Conservation (phyloP, 2,113 vertebrate species). For the Notarius lentiginosus region DNA sequence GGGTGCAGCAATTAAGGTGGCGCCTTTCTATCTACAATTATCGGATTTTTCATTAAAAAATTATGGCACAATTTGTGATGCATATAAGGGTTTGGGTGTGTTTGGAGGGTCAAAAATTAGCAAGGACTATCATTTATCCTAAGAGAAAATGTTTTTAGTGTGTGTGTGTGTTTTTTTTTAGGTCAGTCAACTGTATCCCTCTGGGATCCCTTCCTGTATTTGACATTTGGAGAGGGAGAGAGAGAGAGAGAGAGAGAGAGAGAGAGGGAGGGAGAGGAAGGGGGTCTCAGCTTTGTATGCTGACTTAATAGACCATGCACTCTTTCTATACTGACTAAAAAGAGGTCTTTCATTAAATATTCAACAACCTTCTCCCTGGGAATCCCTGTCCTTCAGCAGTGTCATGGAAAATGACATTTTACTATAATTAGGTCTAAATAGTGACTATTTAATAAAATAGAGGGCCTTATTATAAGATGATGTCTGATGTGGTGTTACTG, state of each 20-base stretch:
- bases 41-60: neutral
- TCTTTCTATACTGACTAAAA: neutral
- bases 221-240: slow-evolving; percentile 48
- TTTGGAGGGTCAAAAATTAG: neutral
- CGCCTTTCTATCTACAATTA: neutral
- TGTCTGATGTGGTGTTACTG: neutral
- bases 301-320: slow-evolving; percentile 1
- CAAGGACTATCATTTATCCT: neutral
- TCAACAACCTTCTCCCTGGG: slow-evolving; percentile 24
- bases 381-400: slow-evolving; percentile 11
- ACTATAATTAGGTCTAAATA: slow-evolving; percentile 35
- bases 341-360: slow-evolving; percentile 51
- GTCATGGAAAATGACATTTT: slow-evolving; percentile 13
- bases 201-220: slow-evolving; percentile 25
- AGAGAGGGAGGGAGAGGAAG: neutral
- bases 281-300: slow-evolving; percentile 7
- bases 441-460: slow-evolving; percentile 32
- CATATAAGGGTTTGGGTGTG: neutral
- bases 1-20: neutral
- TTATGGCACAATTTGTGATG: neutral
- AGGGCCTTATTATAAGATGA: slow-evolving; percentile 2
- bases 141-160: neutral
- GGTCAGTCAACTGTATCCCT: slow-evolving; percentile 10
- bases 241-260: neutral
- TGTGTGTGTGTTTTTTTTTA: neutral